These are phyloP conservation scores for Oxytorus armatus DNA, from an alignment of 2,888 invertebrate species.

Conservation along the genomic window DNA sequence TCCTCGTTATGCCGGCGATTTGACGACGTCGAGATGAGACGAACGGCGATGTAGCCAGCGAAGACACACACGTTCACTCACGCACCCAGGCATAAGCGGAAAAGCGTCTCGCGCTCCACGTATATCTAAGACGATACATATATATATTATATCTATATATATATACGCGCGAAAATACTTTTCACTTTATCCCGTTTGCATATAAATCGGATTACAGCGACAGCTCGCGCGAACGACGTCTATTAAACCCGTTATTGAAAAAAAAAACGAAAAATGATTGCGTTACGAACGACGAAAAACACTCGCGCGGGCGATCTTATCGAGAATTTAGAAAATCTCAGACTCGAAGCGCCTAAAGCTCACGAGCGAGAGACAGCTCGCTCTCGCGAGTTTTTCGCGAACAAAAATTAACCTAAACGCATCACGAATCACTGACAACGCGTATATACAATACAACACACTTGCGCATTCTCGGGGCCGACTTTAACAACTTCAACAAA, in stretches of 20 bases:
- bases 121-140: slow-evolving; percentile 60
- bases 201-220: slow-evolving; percentile 2
- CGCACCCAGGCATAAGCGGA: slow-evolving; percentile 61
- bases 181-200: slow-evolving; percentile 13
- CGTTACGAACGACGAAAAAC: slow-evolving; percentile 1
- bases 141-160: slow-evolving; percentile 38
- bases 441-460: slow-evolving; percentile 16
- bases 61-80: slow-evolving; percentile 45
- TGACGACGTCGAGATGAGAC: slow-evolving; percentile 66
- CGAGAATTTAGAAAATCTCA: neutral
- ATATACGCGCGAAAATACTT: neutral
- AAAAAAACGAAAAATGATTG: no score
- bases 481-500: neutral
- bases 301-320: neutral
- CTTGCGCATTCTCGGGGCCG: neutral
- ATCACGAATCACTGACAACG: slow-evolving; percentile 49
- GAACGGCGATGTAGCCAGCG: slow-evolving; percentile 64
- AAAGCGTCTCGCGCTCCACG: slow-evolving; percentile 60
- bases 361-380: neutral
- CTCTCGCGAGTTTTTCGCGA: slow-evolving; percentile 4
- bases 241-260: no score
- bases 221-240: neutral
- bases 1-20: slow-evolving; percentile 67
- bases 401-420: slow-evolving; percentile 47
- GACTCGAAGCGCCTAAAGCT: neutral